Evolutionary conservation across 92 coral and sea anemone genomes (phyloP).

Genomic region (Meandrina meandrites): DNA sequence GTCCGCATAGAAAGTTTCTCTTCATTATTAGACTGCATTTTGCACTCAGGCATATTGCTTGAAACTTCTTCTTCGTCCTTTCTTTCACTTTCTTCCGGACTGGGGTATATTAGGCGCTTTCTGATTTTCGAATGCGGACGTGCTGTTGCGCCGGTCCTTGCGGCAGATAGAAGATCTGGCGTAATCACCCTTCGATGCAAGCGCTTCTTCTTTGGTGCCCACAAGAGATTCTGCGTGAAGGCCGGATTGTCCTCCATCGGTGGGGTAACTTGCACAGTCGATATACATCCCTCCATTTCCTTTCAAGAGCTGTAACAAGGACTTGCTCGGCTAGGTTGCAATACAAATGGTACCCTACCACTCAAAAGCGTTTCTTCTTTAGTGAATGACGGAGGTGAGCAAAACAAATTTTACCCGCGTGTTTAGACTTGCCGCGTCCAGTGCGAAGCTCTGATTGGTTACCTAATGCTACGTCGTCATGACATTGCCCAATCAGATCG

Average conservation of each 20-base stretch:
- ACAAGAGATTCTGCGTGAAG: slow-evolving; percentile 49
- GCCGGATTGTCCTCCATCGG: slow-evolving; percentile 50
- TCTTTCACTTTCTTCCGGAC: slow-evolving; percentile 53
- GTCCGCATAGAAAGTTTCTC: slow-evolving; percentile 27
- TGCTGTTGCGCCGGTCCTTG: slow-evolving; percentile 44
- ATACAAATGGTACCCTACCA: not conserved
- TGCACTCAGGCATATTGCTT: slow-evolving; percentile 17
- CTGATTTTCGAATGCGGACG: slow-evolving; percentile 70
- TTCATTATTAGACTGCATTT: not conserved
- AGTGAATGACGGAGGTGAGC: not conserved
- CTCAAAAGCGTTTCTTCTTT: not conserved
- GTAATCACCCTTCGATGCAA: slow-evolving; percentile 45
- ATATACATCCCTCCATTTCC: slow-evolving; percentile 35
- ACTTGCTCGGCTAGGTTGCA: not conserved
- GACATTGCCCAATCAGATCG: slow-evolving; percentile 22
- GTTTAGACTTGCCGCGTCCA: slow-evolving; percentile 42
- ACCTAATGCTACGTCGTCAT: slow-evolving; percentile 2
- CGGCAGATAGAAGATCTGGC: slow-evolving; percentile 36
- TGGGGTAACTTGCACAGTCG: slow-evolving; percentile 63
- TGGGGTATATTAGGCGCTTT: slow-evolving; percentile 62
- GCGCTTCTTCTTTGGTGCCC: slow-evolving; percentile 82
- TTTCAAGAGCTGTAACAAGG: not conserved
- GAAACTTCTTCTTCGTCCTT: slow-evolving; percentile 29
- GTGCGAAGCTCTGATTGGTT: slow-evolving; percentile 20
- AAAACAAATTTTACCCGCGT: slow-evolving; percentile 34